phyloP scores from a whole-genome alignment of 1,140 invertebrate genomes.

The Drosophila ambigua region DNA sequence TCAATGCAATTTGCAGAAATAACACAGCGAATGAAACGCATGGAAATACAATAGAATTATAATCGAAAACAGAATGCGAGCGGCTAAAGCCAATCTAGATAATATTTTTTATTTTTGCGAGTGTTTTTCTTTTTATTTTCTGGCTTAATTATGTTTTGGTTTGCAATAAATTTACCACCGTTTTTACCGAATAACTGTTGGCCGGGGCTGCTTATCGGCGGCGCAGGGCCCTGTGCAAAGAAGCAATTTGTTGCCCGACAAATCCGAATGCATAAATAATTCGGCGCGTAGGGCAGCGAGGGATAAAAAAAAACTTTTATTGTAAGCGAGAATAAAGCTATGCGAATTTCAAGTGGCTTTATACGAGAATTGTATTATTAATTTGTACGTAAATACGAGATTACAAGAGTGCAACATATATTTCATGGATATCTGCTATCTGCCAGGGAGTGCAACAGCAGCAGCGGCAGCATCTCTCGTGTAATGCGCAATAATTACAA shows the following conservation, averaged over 20 bases:
- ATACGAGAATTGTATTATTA: conserved; percentile 61
- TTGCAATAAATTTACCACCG: conserved; percentile 61
- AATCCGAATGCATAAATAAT: conserved; percentile 79
- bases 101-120: conserved; percentile 45
- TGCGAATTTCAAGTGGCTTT: conserved; percentile 44
- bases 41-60: conserved; percentile 19
- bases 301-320: conserved; percentile 26
- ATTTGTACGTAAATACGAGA: conserved; percentile 76
- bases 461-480: neutral
- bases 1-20: conserved; percentile 61
- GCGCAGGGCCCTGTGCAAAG: conserved; percentile 24
- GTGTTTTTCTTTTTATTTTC: conserved; percentile 38
- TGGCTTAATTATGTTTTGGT: conserved; percentile 65
- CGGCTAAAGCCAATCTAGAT: conserved; percentile 57
- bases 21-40: conserved; percentile 45
- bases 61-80: conserved; percentile 7
- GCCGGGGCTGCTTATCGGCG: conserved; percentile 63
- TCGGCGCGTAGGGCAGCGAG: conserved; percentile 15
- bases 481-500: conserved; percentile 76
- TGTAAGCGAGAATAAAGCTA: too few relatives aligned
- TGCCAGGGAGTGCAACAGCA: conserved; percentile 25
- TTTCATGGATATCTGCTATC: conserved; percentile 39
- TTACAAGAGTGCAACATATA: conserved; percentile 75
- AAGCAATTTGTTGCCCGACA: conserved; percentile 61
- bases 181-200: conserved; percentile 64